phyloP scores from a whole-genome alignment of 2,113 vertebrate genomes.

The Catharus bicknelli region DNA sequence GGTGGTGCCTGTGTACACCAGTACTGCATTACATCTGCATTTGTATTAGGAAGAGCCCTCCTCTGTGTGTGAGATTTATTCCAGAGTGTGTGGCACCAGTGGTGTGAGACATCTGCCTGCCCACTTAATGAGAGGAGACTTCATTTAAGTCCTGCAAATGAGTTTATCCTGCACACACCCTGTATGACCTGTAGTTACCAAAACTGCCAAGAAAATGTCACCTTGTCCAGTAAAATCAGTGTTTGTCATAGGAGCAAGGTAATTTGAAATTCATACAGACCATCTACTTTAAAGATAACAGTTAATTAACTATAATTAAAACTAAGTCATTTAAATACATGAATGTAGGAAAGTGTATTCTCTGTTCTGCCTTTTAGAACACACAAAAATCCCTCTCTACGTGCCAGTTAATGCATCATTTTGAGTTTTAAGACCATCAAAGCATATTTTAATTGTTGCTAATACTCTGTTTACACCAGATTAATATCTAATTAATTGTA shows the following conservation, averaged over 20 bases:
- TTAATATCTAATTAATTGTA: conserved; percentile 25
- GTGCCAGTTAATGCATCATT: not conserved
- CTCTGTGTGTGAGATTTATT: not conserved
- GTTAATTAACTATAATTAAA: conserved; percentile 41
- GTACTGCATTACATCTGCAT: conserved; percentile 55
- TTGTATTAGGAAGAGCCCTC: not conserved
- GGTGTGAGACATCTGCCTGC: not conserved
- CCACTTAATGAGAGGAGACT: not conserved
- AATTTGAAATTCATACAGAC: not conserved
- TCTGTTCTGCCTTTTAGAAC: not conserved
- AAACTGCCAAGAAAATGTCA: not conserved
- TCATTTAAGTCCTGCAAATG: conserved; percentile 6
- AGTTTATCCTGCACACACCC: not conserved
- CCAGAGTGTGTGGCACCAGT: not conserved
- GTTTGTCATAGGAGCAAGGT: not conserved
- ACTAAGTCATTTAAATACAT: not conserved
- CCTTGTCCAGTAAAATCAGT: not conserved
- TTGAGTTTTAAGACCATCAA: not conserved
- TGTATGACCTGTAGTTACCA: not conserved
- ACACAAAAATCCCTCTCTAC: not conserved
- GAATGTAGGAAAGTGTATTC: not conserved
- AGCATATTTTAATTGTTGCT: conserved; percentile 22
- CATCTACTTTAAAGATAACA: conserved; percentile 2
- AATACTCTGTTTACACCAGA: conserved; percentile 21
- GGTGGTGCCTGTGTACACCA: not conserved